Conservation (phyloP, 2,113 vertebrate species). For the Thymallus thymallus region DNA sequence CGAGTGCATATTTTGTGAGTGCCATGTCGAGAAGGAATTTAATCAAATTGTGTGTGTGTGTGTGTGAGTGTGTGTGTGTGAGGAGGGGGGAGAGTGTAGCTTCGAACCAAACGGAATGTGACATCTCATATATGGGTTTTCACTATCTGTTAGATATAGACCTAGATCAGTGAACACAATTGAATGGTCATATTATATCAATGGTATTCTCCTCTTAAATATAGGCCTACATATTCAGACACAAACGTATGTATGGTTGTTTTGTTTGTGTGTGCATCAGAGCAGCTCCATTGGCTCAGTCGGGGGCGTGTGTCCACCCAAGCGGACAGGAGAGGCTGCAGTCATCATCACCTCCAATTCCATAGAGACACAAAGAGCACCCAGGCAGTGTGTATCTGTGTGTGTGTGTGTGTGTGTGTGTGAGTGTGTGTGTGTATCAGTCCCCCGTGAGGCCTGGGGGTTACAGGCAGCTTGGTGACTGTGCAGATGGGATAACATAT, state of each 20-base stretch:
- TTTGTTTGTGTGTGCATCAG: background rate
- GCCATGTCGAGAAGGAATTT: background rate
- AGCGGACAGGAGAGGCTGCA: constrained; percentile 9
- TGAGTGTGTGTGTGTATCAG: constrained; percentile 21
- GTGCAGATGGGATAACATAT: constrained; percentile 84
- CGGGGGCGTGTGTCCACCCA: background rate
- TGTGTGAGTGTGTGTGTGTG: background rate
- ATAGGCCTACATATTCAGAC: background rate
- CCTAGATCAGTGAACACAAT: background rate
- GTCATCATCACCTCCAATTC: constrained; percentile 13
- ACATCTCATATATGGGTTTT: constrained; percentile 73
- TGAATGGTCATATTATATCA: background rate
- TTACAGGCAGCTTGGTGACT: constrained; percentile 75
- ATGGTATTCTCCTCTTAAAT: background rate
- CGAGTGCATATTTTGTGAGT: background rate
- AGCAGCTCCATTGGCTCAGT: background rate
- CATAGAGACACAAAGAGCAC: constrained; percentile 5
- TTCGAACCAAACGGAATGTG: constrained; percentile 66
- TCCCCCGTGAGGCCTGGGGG: constrained; percentile 63
- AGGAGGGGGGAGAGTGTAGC: constrained; percentile 1
- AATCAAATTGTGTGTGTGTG: background rate
- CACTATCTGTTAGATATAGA: constrained; percentile 60
- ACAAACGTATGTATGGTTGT: background rate
- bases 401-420: too few relatives aligned
- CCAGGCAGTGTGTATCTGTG: background rate